Evolutionary conservation across 64 coral and sea anemone species (phyloP).

Genomic region (Montipora foliosa): DNA sequence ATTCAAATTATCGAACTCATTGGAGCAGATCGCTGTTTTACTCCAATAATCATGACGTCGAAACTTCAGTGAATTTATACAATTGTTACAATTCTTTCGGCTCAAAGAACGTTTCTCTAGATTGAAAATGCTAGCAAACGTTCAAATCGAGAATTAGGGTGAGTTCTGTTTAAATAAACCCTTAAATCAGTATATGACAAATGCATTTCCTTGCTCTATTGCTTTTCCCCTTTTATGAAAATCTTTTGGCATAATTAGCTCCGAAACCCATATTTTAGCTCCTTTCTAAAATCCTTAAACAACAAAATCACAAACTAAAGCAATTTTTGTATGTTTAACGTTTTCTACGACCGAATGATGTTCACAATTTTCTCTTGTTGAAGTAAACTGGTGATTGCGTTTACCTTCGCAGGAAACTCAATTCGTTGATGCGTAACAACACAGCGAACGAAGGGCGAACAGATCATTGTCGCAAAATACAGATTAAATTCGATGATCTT

Average conservation of each 20-base stretch:
- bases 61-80: too few relatives aligned
- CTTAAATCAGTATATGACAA: not conserved
- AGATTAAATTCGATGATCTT: not conserved
- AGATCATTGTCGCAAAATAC: not conserved
- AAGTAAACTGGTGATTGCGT: not conserved
- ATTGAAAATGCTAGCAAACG: not conserved
- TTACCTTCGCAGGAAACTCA: conserved; percentile 42
- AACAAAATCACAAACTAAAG: not conserved
- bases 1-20: not conserved
- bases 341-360: not conserved
- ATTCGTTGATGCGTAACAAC: conserved; percentile 31
- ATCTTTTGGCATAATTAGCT: conserved; percentile 16
- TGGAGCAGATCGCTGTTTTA: conserved; percentile 9
- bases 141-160: not conserved
- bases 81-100: not conserved
- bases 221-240: conserved; percentile 41
- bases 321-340: not conserved
- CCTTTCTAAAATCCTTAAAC: not conserved
- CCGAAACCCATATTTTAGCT: not conserved
- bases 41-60: not conserved
- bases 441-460: not conserved
- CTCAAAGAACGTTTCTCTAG: not conserved
- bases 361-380: not conserved
- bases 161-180: not conserved
- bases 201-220: not conserved